phyloP scores from a whole-genome alignment of 2,797 vertebrate genomes.

The Meda fulgida region DNA sequence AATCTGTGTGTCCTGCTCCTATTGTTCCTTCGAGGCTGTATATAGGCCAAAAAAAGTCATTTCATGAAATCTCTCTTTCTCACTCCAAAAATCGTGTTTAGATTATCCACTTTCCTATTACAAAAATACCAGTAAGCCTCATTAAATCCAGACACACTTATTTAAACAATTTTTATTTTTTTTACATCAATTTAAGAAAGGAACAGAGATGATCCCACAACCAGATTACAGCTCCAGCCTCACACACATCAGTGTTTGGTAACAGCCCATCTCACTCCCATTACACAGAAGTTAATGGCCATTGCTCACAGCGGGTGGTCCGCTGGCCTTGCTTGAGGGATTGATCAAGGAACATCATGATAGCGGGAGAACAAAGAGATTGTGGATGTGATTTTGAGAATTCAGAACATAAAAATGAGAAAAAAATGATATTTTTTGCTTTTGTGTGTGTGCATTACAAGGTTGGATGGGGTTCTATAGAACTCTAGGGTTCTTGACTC shows the following conservation, averaged over 20 bases:
- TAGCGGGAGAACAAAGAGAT: slow-evolving; percentile 6
- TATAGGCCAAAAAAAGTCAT: not conserved
- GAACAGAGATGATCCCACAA: not conserved
- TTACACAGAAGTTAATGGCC: slow-evolving; percentile 20
- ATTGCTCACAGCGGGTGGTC: slow-evolving; percentile 22
- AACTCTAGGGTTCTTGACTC: not conserved
- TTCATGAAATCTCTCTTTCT: not conserved
- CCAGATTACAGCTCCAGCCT: slow-evolving; percentile 17
- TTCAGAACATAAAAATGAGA: not conserved
- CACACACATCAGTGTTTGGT: slow-evolving; percentile 16
- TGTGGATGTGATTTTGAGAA: not conserved
- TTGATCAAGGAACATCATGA: slow-evolving; percentile 18
- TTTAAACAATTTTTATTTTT: slow-evolving; percentile 13
- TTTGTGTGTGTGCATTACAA: not conserved
- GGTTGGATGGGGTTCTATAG: not conserved
- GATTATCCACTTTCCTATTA: slow-evolving; percentile 4
- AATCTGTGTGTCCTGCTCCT: not conserved
- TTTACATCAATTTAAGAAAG: slow-evolving; percentile 15
- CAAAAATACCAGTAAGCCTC: slow-evolving; percentile 1
- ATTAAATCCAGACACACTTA: slow-evolving; percentile 28
- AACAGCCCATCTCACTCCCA: slow-evolving; percentile 36
- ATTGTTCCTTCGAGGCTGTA: not conserved
- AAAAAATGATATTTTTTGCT: not conserved
- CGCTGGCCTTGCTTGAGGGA: not conserved
- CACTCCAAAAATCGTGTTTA: not conserved